A percentile compares a stretch with the other conserved stretches of the same genome.
These are phyloP conservation scores for Sminthurides aquaticus DNA, from an alignment of 2,888 invertebrate species.

Conservation along the genomic window DNA sequence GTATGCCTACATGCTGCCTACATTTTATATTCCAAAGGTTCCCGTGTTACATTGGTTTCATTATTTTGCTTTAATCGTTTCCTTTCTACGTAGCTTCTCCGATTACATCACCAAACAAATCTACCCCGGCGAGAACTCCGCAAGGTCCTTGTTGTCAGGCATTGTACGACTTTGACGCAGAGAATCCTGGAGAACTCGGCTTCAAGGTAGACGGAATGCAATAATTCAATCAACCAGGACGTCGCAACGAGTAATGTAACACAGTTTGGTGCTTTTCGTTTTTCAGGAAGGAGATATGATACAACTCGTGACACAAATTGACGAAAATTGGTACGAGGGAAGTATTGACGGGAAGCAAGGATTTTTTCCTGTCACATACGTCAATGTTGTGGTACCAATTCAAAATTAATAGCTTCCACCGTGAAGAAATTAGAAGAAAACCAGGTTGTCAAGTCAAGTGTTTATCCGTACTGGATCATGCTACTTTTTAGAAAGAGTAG, in stretches of 20 bases:
- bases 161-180: conserved; percentile 96
- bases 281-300: conserved; percentile 85
- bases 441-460: too few relatives aligned
- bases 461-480: too few relatives aligned
- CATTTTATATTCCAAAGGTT: neutral
- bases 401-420: conserved; percentile 47
- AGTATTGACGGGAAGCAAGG: conserved; percentile 83
- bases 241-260: too few relatives aligned
- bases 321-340: conserved; percentile 99
- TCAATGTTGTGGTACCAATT: conserved; percentile 84
- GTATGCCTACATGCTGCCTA: too few relatives aligned
- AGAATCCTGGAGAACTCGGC: conserved; percentile 95
- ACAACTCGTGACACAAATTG: conserved; percentile 83
- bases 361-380: conserved; percentile 96
- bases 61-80: neutral
- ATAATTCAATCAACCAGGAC: neutral
- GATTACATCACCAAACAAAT: conserved; percentile 13
- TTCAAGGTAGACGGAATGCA: conserved; percentile 67
- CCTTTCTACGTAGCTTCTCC: too few relatives aligned
- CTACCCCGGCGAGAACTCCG: conserved; percentile 14
- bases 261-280: neutral
- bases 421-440: too few relatives aligned
- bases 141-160: conserved; percentile 74
- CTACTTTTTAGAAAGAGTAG: too few relatives aligned
- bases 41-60: neutral